Evolutionary conservation across 2,888 invertebrate species (phyloP).

Genomic region (Daptonema setosum): DNA sequence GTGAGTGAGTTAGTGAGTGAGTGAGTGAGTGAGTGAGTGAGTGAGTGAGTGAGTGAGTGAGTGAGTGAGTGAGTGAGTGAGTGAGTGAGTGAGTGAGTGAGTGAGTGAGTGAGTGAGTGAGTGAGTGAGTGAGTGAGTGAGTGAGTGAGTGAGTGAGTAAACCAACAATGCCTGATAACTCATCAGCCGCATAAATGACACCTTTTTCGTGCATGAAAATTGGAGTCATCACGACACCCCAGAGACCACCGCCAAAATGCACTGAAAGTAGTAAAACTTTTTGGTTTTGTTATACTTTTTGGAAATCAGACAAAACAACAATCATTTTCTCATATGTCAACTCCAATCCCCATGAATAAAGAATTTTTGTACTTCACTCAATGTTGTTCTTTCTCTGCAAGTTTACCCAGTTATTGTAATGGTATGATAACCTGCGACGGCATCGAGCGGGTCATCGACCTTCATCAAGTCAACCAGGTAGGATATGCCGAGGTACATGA

Average conservation of each 20-base stretch:
- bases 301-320: neutral
- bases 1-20: too few species aligned
- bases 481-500: constrained; percentile 24
- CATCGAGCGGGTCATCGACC: constrained; percentile 33
- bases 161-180: neutral
- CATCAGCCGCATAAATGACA: neutral
- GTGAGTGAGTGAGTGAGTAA: too few species aligned
- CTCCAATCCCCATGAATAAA: too few species aligned
- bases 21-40: neutral
- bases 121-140: too few species aligned
- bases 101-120: too few species aligned
- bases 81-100: too few species aligned
- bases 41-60: neutral
- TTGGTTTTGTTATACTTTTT: too few species aligned
- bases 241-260: constrained; percentile 33
- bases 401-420: too few species aligned
- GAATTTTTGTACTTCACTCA: too few species aligned
- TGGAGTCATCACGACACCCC: constrained; percentile 30
- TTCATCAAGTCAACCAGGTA: constrained; percentile 13
- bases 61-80: too few species aligned
- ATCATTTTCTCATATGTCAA: too few species aligned
- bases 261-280: constrained; percentile 16
- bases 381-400: too few species aligned
- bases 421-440: constrained; percentile 28
- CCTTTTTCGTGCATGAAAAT: constrained; percentile 19